Evolutionary conservation across 2,888 invertebrate genomes (phyloP).

Genomic region (Leistus spinibarbis): DNA sequence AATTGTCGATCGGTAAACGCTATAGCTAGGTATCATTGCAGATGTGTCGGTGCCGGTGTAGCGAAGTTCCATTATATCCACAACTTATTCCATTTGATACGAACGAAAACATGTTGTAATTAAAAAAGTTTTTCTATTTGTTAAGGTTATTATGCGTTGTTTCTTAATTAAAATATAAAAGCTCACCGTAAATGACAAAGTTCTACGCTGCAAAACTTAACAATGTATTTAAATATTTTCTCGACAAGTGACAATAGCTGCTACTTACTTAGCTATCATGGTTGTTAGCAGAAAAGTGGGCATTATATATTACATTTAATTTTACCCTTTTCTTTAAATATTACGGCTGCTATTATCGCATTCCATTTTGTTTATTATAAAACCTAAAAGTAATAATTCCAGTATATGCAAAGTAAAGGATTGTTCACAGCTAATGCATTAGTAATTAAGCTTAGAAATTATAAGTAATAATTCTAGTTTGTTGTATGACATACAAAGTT

Average conservation of each 20-base stretch:
- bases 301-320: too few species aligned
- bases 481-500: too few species aligned
- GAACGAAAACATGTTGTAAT: not conserved
- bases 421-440: too few species aligned
- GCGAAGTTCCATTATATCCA: not conserved
- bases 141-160: slow-evolving; percentile 1
- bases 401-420: too few species aligned
- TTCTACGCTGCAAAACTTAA: not conserved
- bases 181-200: not conserved
- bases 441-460: too few species aligned
- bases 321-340: too few species aligned
- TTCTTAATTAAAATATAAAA: slow-evolving; percentile 1
- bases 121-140: slow-evolving; percentile 1
- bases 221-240: not conserved
- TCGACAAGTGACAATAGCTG: not conserved
- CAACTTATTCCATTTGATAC: not conserved
- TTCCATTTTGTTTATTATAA: too few species aligned
- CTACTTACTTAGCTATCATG: not conserved
- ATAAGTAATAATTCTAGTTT: too few species aligned
- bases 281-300: not conserved
- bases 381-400: too few species aligned
- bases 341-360: too few species aligned
- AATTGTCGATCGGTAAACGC: not conserved
- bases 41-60: not conserved
- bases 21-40: not conserved